These are phyloP conservation scores for Esox lucius DNA, from an alignment of 2,797 vertebrate species.

Conservation along the genomic window DNA sequence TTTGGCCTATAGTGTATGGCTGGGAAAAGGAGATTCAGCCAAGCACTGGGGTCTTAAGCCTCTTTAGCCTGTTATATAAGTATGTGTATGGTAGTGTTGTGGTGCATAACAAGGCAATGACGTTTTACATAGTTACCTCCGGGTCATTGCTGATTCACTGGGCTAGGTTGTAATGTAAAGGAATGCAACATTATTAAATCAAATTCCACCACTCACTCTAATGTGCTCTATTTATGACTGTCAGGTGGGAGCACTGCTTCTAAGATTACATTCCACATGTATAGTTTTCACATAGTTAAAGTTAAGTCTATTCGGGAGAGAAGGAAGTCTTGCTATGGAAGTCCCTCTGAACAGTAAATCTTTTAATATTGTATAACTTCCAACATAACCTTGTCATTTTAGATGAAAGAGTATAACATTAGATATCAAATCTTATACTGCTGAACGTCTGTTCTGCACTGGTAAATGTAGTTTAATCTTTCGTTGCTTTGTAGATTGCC, in stretches of 20 bases:
- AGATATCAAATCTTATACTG: background rate
- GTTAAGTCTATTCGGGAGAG: background rate
- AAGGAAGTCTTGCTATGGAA: background rate
- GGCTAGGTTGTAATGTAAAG: background rate
- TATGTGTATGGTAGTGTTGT: background rate
- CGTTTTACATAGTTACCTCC: background rate
- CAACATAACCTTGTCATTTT: background rate
- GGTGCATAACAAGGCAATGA: background rate
- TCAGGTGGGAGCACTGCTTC: background rate
- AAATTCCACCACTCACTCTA: background rate
- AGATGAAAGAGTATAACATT: background rate
- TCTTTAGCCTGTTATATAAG: constrained; percentile 4
- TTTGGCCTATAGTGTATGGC: constrained; percentile 7
- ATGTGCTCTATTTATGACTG: background rate
- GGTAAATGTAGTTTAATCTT: background rate
- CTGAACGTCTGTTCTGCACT: background rate
- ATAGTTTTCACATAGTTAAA: background rate
- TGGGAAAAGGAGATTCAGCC: constrained; percentile 3
- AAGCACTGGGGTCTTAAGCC: constrained; percentile 1
- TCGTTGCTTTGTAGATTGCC: background rate
- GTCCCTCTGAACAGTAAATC: background rate
- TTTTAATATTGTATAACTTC: background rate
- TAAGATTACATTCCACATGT: background rate
- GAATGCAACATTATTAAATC: background rate
- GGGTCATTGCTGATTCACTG: background rate